phyloP scores from a whole-genome alignment of 2,888 invertebrate species.

The Amiota mariae region DNA sequence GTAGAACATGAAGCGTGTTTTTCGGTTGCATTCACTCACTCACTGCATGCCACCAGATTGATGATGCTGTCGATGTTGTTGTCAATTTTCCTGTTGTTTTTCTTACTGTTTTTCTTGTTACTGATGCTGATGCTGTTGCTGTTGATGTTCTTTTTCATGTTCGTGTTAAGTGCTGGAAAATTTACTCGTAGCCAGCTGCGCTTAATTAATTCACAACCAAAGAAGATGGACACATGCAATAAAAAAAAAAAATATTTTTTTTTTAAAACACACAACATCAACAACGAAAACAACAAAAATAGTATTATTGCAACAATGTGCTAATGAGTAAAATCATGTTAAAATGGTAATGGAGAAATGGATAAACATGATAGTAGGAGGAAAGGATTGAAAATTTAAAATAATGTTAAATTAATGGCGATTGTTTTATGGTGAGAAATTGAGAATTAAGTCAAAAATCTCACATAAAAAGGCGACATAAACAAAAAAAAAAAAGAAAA shows the following conservation, averaged over 20 bases:
- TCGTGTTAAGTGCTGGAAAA: slow-evolving; percentile 11
- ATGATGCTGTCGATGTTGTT: neutral
- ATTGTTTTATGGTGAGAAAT: neutral
- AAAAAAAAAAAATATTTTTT: too few species aligned
- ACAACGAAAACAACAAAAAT: too few species aligned
- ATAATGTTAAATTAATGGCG: neutral
- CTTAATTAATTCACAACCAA: slow-evolving; percentile 28
- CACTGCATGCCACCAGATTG: neutral
- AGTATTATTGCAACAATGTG: neutral
- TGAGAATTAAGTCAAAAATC: too few species aligned
- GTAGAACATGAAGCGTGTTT: neutral
- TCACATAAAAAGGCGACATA: too few species aligned
- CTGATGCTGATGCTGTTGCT: neutral
- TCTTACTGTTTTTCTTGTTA: too few species aligned
- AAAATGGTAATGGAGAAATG: neutral
- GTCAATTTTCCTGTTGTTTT: neutral
- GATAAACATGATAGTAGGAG: neutral
- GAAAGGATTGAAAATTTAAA: neutral
- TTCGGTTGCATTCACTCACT: slow-evolving; percentile 8
- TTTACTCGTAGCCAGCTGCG: slow-evolving; percentile 24
- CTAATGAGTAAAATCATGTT: neutral
- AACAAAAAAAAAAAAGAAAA: too few species aligned
- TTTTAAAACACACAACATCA: too few species aligned
- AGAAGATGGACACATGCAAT: neutral
- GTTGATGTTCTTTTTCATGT: neutral